Evolutionary conservation across 2,113 vertebrate genomes (phyloP).

Genomic region (Burhinus bistriatus): DNA sequence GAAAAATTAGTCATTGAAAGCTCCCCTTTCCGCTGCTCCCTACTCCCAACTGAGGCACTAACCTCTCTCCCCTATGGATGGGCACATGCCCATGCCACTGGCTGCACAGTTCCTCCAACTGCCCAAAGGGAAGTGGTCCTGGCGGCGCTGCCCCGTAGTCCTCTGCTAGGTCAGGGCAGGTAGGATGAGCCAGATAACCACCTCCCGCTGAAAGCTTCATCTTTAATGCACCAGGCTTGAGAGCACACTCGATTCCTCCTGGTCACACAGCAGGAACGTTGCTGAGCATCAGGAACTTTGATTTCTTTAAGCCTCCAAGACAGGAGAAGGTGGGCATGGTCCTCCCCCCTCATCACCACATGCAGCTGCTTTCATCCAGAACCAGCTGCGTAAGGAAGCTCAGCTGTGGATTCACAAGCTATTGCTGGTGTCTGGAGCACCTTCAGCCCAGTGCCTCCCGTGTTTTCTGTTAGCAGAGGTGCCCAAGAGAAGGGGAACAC

Average conservation of each 20-base stretch:
- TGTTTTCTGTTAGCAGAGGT: neutral
- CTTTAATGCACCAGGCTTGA: neutral
- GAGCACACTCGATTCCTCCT: accelerated
- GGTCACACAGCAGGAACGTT: neutral
- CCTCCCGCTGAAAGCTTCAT: neutral
- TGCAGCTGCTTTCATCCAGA: neutral
- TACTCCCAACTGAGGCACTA: neutral
- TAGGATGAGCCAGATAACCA: neutral
- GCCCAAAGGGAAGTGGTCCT: neutral
- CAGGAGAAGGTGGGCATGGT: neutral
- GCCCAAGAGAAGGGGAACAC: neutral
- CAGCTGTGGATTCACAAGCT: neutral
- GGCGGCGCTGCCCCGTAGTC: neutral
- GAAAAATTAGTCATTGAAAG: neutral
- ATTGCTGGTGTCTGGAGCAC: accelerated
- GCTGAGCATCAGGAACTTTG: neutral
- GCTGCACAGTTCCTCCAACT: neutral
- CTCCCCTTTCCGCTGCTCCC: neutral
- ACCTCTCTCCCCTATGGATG: neutral
- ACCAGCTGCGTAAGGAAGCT: neutral
- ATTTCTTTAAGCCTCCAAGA: neutral
- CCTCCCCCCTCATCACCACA: neutral
- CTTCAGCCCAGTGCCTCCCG: neutral
- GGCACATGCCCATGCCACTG: accelerated
- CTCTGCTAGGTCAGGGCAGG: neutral